A percentile compares a stretch with the other conserved stretches of the same genome.
These are phyloP conservation scores for Coreius guichenoti DNA, from an alignment of 2,797 vertebrate genomes.

Conservation along the genomic window DNA sequence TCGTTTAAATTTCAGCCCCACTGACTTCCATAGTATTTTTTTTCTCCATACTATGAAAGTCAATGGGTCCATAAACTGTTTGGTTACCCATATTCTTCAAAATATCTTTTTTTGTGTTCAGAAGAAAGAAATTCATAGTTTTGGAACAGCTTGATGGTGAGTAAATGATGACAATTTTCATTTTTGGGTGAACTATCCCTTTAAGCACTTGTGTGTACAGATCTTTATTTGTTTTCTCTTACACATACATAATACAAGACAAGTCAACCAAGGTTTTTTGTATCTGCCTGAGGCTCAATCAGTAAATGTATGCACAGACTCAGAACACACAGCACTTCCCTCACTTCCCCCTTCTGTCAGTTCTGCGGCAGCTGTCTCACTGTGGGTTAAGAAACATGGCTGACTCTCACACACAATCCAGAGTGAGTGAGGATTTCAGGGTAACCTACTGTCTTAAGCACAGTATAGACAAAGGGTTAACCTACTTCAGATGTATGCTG, in stretches of 20 bases:
- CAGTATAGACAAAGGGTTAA: conserved; percentile 20
- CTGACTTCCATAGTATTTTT: no score
- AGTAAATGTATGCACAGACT: not conserved
- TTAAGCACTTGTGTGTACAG: not conserved
- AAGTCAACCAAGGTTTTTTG: not conserved
- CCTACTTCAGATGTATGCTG: conserved; percentile 18
- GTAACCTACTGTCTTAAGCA: conserved; percentile 7
- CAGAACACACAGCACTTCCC: conserved; percentile 6
- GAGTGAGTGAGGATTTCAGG: not conserved
- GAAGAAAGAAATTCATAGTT: not conserved
- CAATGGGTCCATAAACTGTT: not conserved
- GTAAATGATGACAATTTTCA: no score
- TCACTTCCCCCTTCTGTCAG: not conserved
- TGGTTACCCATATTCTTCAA: not conserved
- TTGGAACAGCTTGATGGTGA: no score
- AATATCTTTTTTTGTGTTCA: not conserved
- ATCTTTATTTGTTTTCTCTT: not conserved
- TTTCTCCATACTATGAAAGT: no score
- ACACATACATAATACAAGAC: not conserved
- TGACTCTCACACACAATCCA: not conserved
- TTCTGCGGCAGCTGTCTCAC: conserved; percentile 13
- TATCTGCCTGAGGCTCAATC: not conserved
- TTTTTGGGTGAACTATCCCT: no score
- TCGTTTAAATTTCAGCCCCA: no score
- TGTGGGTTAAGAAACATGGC: conserved; percentile 9